phyloP scores from a whole-genome alignment of 2,888 invertebrate species.

The Epistrophella euchroma region DNA sequence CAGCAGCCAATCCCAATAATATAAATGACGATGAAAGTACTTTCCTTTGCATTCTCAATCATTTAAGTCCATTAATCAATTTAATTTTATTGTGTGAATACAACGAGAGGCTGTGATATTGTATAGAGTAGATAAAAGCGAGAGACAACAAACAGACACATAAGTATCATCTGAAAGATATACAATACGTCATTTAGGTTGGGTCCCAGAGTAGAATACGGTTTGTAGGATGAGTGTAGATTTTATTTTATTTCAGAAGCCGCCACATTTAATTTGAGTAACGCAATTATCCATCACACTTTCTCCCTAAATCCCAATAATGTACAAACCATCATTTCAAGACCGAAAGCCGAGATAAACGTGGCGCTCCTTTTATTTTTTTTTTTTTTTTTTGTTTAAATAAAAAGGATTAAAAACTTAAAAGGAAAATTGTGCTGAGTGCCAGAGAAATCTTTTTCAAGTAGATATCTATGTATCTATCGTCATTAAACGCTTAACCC shows the following conservation, averaged over 20 bases:
- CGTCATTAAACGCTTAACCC: constrained; percentile 67
- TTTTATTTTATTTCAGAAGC: constrained; percentile 36
- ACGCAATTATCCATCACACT: constrained; percentile 62
- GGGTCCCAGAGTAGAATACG: not conserved
- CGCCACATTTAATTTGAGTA: constrained; percentile 71
- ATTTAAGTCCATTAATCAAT: constrained; percentile 84
- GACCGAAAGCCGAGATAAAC: constrained; percentile 53
- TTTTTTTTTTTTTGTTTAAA: constrained; percentile 21
- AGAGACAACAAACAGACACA: constrained; percentile 53
- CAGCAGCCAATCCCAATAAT: constrained; percentile 36
- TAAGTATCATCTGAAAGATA: constrained; percentile 13
- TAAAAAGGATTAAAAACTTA: constrained; percentile 73
- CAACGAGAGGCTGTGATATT: constrained; percentile 24
- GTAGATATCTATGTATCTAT: constrained; percentile 42
- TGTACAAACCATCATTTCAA: constrained; percentile 4
- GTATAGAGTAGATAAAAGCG: constrained; percentile 18
- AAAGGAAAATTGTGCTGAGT: constrained; percentile 67
- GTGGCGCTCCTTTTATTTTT: constrained; percentile 33
- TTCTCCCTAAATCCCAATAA: constrained; percentile 22
- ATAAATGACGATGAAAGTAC: constrained; percentile 64
- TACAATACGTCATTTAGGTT: not conserved
- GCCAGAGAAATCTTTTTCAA: constrained; percentile 56
- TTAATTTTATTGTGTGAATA: constrained; percentile 77
- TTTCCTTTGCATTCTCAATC: constrained; percentile 80
- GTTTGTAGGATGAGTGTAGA: constrained; percentile 20